Evolutionary conservation across 2,888 invertebrate species (phyloP), one percentile per base, ranked within the genome.

Genomic region (Apodemia mormo): DNA sequence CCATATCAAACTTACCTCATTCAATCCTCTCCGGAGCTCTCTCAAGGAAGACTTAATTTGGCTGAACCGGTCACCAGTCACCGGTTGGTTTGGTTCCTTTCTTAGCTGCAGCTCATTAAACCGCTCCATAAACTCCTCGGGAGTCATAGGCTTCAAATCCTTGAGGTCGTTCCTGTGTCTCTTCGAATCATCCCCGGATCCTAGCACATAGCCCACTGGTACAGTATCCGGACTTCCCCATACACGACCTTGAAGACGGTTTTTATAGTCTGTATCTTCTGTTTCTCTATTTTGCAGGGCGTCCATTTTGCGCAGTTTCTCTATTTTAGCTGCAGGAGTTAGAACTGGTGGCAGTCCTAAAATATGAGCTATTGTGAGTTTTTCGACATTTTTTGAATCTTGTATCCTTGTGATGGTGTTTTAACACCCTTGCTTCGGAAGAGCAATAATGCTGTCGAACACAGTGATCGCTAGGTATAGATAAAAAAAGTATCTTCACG

Each of bases 231-330:
- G 73, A 70, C 2, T 43, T 52, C 72, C 75, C 78, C 78, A 78
- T 37, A 79, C 80, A 14, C 80, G 79, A 2, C 82, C 82, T 68
- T 78, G 83, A 33, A 81, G 74, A 2, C 75, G 71, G 70, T 75
- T 75, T 64, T 76, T 80, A 76, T 81, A 81, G 70, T 85, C 81
- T 14, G 73, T 72, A 2, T 80, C 74, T 0, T 79, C 77, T 0
- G 74, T 67, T 54, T 85, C 85, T 3, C 79, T 72, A 79, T 87
- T 89, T 65, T 88, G 86, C 0, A 90, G 79, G 0, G 87, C 86
- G 77, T 90, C 89, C 87, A 90, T 81, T 66, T 88, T 89, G 8
- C 94, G 93, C 0, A 94, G 90, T 66, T 94, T 94, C 72, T 95
- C 94, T 1, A 93, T 71, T 71, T 92, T 86, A 69, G 84, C 84